Evolutionary conservation across 2,888 invertebrate genomes (phyloP).

Genomic region (Cephalotes varians): DNA sequence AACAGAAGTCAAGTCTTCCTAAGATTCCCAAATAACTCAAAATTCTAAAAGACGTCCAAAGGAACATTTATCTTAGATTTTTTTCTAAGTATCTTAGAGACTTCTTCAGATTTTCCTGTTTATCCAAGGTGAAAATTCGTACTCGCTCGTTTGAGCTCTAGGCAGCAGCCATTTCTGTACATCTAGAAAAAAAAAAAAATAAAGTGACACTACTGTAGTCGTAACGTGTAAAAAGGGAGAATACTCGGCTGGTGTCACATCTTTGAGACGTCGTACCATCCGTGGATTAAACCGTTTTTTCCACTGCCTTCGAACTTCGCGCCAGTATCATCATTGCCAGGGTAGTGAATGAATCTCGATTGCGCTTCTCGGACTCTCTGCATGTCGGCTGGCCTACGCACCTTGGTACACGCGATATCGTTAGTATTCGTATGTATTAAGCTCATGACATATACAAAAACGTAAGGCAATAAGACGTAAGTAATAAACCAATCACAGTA

Average conservation of each 20-base stretch:
- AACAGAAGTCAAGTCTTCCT: not conserved
- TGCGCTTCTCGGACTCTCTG: not conserved
- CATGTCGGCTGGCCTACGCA: slow-evolving; percentile 6
- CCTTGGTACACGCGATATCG: slow-evolving; percentile 11
- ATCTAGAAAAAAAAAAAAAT: not conserved
- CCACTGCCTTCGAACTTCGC: slow-evolving; percentile 42
- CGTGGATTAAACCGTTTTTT: slow-evolving; percentile 23
- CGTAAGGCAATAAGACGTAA: too few species aligned
- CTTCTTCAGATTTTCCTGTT: not conserved
- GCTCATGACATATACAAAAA: not conserved
- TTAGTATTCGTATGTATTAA: slow-evolving; percentile 35
- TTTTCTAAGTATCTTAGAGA: not conserved
- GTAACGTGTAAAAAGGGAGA: not conserved
- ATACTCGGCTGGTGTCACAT: not conserved
- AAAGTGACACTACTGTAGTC: slow-evolving; percentile 7
- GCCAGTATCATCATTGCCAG: not conserved
- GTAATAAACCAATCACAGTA: too few species aligned
- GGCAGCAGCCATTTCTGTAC: not conserved
- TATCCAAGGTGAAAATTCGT: not conserved
- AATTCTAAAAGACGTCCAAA: not conserved
- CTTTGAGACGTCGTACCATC: not conserved
- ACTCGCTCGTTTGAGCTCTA: not conserved
- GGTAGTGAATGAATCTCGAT: slow-evolving; percentile 8
- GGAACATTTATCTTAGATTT: not conserved
- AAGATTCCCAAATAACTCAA: not conserved